Base-by-base conservation (phyloP, 2,113 vertebrate genomes). In the Labeo catla region DNA sequence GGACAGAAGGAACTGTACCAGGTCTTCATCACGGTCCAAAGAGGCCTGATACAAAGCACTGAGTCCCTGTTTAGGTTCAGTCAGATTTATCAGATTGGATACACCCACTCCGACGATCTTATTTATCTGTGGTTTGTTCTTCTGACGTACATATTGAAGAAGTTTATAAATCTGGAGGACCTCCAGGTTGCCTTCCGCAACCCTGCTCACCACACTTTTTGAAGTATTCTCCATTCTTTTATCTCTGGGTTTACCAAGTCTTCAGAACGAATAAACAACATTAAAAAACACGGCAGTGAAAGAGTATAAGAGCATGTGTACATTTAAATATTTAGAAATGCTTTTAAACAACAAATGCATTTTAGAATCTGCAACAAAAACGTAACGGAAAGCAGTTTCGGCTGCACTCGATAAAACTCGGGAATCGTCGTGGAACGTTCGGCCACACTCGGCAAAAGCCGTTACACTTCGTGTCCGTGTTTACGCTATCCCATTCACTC, bases 81-180 rank as follows among this genome's bases (percentile, higher is more conserved):
- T 96, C 89, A 96, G 92, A 80, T 97, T 97, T 86, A 99, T 95
- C 76, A 99, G 95, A 84, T 95, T 90, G 10, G 95, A 91, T 15
- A 96, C 93, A 1, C 97, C 97, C 11, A 96, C 90, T 21, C 72
- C 89, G 59, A 93, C 86, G 90, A 99, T 90, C 88, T 96, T 97
- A 90, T 96, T 92, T 43, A 98, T 96, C 89, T 96, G 94, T 10
- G 86, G 90, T 89, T 87, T 95, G 80, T 98, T 93, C 84, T 91
- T 94, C 83, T 95, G 47, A 0, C 94, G 94, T 85, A 98, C 92
- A 1, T 88, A 95, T 88, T 99, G 97, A 86, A 99, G 95, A 84
- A 99, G 92, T 89, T 96, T 97, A 93, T 97, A 98, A 86, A 97
- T 94, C 92, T 99, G 97, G 45, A 97, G 92, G 73, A 95, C 91